A percentile compares a stretch with the other conserved stretches of the same genome.
Evolutionary conservation across 1,140 invertebrate genomes (phyloP).

Genomic region (Sycophila sp.): DNA sequence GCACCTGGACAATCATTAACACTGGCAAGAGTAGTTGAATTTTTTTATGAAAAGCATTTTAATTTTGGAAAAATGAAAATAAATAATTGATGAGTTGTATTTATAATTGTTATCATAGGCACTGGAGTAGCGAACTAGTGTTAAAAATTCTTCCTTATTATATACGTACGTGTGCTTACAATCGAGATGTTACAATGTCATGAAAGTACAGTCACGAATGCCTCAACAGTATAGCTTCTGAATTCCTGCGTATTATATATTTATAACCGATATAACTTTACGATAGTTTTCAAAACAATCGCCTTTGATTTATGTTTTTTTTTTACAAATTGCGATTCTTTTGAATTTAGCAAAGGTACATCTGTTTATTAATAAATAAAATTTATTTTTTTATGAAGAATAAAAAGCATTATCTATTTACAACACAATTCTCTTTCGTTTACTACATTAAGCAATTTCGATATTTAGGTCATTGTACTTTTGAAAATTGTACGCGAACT

Average conservation of each 20-base stretch:
- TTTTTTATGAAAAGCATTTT: slow-evolving; percentile 1
- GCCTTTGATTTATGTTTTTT: neutral
- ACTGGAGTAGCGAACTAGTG: slow-evolving; percentile 34
- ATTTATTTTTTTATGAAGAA: neutral
- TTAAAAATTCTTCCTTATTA: slow-evolving; percentile 12
- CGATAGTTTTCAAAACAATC: slow-evolving; percentile 17
- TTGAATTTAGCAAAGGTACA: slow-evolving; percentile 14
- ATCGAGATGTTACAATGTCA: neutral
- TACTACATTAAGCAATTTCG: too few species aligned
- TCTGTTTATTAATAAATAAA: slow-evolving; percentile 16
- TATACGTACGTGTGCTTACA: slow-evolving; percentile 8
- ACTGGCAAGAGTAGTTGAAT: slow-evolving; percentile 11
- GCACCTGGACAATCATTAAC: slow-evolving; percentile 19
- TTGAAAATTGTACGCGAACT: neutral
- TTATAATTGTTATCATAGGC: slow-evolving; percentile 24
- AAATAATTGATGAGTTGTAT: neutral
- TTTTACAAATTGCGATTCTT: slow-evolving; percentile 18
- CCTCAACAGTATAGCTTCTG: neutral
- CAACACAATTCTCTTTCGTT: slow-evolving; percentile 2
- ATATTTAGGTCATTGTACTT: neutral
- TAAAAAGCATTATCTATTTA: slow-evolving; percentile 24
- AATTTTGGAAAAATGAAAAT: slow-evolving; percentile 4
- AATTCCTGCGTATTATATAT: slow-evolving; percentile 28
- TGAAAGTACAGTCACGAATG: slow-evolving; percentile 25
- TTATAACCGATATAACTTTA: slow-evolving; percentile 3